These are phyloP conservation scores for Solenopsis fugax DNA, from an alignment of 1,140 invertebrate genomes.

Conservation along the genomic window DNA sequence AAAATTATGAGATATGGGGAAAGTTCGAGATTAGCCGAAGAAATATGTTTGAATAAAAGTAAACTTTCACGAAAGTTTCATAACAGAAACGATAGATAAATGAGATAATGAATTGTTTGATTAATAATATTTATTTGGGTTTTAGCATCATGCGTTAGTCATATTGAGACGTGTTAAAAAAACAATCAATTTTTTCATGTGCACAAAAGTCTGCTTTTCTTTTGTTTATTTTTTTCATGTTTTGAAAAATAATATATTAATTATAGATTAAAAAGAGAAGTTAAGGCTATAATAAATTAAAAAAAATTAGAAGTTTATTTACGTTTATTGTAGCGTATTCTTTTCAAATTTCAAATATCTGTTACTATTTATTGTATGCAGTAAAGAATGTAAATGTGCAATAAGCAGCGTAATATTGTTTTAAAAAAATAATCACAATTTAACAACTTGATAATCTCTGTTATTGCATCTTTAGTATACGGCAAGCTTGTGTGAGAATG, in stretches of 20 bases:
- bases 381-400: neutral
- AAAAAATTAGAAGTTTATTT: neutral
- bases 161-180: neutral
- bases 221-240: neutral
- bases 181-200: neutral
- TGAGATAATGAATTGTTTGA: neutral
- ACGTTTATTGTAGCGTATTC: neutral
- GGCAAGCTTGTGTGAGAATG: neutral
- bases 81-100: neutral
- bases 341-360: slow-evolving; percentile 1
- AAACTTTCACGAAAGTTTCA: neutral
- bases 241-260: neutral
- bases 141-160: neutral
- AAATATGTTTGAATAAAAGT: slow-evolving; percentile 8
- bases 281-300: neutral
- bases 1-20: neutral
- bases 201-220: neutral
- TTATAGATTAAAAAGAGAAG: neutral
- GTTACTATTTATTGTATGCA: neutral
- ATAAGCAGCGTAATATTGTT: neutral
- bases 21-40: neutral
- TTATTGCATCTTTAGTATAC: neutral
- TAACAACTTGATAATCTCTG: neutral
- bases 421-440: slow-evolving; percentile 30
- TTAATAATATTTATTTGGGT: neutral